Evolutionary conservation across 2,888 invertebrate species (phyloP).

Genomic region (Luffia ferchaultella): DNA sequence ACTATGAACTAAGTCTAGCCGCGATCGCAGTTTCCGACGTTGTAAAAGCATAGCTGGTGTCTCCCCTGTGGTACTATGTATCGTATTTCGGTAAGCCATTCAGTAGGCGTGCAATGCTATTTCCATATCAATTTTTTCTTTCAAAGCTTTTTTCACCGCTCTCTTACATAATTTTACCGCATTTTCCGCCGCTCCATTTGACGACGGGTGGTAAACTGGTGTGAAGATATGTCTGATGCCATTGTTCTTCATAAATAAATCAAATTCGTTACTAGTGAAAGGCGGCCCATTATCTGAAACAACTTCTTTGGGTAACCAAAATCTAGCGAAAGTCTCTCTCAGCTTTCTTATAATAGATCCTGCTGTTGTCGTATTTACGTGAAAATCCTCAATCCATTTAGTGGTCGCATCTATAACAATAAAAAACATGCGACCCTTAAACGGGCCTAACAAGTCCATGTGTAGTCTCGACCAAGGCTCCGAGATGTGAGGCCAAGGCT

Average conservation of each 20-base stretch:
- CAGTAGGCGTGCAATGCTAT: background rate
- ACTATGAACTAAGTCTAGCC: background rate
- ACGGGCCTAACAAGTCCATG: too few relatives aligned
- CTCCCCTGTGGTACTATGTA: background rate
- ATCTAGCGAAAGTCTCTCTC: too few relatives aligned
- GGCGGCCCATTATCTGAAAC: constrained; percentile 10
- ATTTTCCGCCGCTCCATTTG: constrained; percentile 6
- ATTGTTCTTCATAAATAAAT: constrained; percentile 2
- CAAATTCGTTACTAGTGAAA: constrained; percentile 5
- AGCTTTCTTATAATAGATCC: too few relatives aligned
- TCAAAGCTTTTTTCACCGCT: constrained; percentile 6
- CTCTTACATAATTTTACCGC: constrained; percentile 5
- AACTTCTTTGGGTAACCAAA: constrained; percentile 5
- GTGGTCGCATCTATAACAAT: too few relatives aligned
- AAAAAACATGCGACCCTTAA: too few relatives aligned
- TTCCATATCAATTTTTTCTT: background rate
- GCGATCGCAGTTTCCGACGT: constrained; percentile 1
- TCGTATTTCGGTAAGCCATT: background rate
- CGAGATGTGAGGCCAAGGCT: too few relatives aligned
- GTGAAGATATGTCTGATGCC: constrained; percentile 7
- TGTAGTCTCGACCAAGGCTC: too few relatives aligned
- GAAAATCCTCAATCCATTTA: too few relatives aligned
- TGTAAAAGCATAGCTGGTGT: constrained; percentile 1
- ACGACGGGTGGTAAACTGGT: constrained; percentile 7
- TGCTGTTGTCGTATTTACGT: too few relatives aligned